Percentiles rank a stretch among this genome's conserved stretches.
Evolutionary conservation across 2,888 invertebrate genomes (phyloP).

Genomic region (Malthinus flaveolus): DNA sequence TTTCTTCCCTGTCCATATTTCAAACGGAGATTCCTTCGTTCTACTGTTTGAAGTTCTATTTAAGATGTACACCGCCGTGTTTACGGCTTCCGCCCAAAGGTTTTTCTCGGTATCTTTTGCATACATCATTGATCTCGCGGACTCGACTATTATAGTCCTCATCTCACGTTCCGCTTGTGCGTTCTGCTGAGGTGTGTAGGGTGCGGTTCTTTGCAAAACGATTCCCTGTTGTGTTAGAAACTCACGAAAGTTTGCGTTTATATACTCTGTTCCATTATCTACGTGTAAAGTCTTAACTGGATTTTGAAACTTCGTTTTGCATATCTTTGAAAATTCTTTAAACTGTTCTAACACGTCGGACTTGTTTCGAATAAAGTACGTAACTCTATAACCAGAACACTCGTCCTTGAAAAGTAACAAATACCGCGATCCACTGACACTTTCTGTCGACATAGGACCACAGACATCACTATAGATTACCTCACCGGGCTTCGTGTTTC

Average conservation of each 20-base stretch:
- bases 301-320: too few species aligned
- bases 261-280: too few species aligned
- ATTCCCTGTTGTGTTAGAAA: too few species aligned
- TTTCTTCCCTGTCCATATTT: constrained; percentile 33
- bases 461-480: constrained; percentile 27
- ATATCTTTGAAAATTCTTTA: constrained; percentile 22
- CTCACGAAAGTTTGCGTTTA: too few species aligned
- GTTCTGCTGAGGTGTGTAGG: constrained; percentile 42
- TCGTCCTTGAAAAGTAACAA: constrained; percentile 32
- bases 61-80: constrained; percentile 42
- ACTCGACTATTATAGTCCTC: constrained; percentile 44
- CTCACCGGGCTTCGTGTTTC: constrained; percentile 16
- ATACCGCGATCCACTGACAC: constrained; percentile 24
- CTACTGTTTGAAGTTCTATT: constrained; percentile 41
- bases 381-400: constrained; percentile 22
- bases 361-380: constrained; percentile 31
- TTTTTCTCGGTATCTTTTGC: constrained; percentile 34
- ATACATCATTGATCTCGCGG: constrained; percentile 42
- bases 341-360: constrained; percentile 22
- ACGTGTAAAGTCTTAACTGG: too few species aligned
- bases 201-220: constrained; percentile 35
- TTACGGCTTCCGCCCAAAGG: constrained; percentile 48
- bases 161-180: constrained; percentile 42
- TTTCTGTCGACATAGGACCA: constrained; percentile 21
- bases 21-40: constrained; percentile 36